phyloP scores from a whole-genome alignment of 2,797 vertebrate species.

The Telmatherina bonti region DNA sequence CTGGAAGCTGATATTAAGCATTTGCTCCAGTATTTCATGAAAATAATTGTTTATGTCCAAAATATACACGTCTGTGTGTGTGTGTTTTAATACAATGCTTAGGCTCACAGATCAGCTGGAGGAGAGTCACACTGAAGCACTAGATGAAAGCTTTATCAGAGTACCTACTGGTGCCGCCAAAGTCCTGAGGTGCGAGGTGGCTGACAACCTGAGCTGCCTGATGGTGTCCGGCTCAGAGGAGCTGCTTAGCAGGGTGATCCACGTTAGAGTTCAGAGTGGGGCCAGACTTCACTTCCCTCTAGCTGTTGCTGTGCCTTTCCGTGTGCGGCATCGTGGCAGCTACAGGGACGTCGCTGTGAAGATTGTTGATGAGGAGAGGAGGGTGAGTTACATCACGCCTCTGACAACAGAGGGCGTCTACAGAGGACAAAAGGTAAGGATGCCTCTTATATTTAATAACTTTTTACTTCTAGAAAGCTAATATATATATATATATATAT shows the following conservation, averaged over 20 bases:
- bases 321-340: constrained; percentile 81
- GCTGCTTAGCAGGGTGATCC: constrained; percentile 88
- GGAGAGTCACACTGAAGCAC: constrained; percentile 31
- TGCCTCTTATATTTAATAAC: not conserved
- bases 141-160: constrained; percentile 81
- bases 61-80: not conserved
- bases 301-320: constrained; percentile 84
- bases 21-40: not conserved
- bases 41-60: not conserved
- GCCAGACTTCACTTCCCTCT: constrained; percentile 82
- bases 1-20: too few species aligned
- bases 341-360: constrained; percentile 89
- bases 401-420: constrained; percentile 79
- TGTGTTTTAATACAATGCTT: constrained; percentile 16
- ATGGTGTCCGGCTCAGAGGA: constrained; percentile 88
- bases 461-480: not conserved
- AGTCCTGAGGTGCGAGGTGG: constrained; percentile 78
- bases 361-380: constrained; percentile 78
- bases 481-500: too few species aligned
- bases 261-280: constrained; percentile 66
- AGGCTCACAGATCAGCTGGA: constrained; percentile 44
- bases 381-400: constrained; percentile 85
- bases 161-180: constrained; percentile 72
- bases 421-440: constrained; percentile 81
- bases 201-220: constrained; percentile 83